Conservation (phyloP, 1,140 invertebrate genomes). For the Aricia agestis region DNA sequence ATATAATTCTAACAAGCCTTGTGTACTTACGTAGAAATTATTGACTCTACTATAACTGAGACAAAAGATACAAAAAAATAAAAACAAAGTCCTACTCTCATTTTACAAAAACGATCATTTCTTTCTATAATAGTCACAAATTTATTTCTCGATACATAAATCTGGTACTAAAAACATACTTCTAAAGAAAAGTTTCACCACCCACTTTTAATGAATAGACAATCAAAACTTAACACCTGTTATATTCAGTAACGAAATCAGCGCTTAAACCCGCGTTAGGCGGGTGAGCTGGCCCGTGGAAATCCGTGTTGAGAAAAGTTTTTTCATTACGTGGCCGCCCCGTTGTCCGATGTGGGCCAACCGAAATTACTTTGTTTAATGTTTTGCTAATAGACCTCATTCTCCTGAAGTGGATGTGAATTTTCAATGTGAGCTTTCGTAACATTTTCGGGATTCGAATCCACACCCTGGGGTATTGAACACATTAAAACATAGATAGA, state of each 20-base stretch:
- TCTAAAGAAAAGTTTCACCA: not conserved
- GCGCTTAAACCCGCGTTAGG: not conserved
- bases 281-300: not conserved
- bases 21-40: too few relatives aligned
- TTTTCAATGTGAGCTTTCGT: not conserved
- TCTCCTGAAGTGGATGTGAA: not conserved
- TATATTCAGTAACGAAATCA: not conserved
- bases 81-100: too few relatives aligned
- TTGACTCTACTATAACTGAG: too few relatives aligned
- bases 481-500: not conserved
- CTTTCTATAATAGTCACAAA: too few relatives aligned
- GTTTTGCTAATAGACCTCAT: constrained; percentile 9
- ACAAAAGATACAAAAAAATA: too few relatives aligned
- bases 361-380: constrained; percentile 4
- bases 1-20: too few relatives aligned
- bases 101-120: too few relatives aligned
- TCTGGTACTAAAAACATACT: not conserved
- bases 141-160: not conserved
- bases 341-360: constrained; percentile 1
- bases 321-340: constrained; percentile 12
- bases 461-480: not conserved
- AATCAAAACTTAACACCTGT: not conserved
- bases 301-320: constrained; percentile 6
- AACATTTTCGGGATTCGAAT: not conserved
- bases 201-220: not conserved